These are phyloP conservation scores for Agapornis canus DNA, from an alignment of 2,797 vertebrate species.

Conservation along the genomic window DNA sequence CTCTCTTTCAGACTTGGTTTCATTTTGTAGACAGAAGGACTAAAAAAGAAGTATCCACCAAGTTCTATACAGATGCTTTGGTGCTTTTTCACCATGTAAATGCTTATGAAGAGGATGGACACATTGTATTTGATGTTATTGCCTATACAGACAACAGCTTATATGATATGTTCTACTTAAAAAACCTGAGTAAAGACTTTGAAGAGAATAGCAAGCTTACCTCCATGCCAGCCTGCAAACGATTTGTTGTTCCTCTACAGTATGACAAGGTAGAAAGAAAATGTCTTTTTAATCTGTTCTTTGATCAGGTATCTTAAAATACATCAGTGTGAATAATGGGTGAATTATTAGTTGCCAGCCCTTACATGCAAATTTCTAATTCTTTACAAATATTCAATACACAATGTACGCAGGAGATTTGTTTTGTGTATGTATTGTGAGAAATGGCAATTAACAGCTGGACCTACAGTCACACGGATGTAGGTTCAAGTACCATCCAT, in stretches of 20 bases:
- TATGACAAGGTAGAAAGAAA: conserved; percentile 79
- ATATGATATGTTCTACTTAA: conserved; percentile 90
- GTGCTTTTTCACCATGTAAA: conserved; percentile 94
- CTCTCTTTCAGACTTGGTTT: conserved; percentile 84
- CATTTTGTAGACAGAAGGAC: conserved; percentile 87
- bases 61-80: conserved; percentile 82
- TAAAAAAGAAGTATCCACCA: conserved; percentile 75
- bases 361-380: background rate
- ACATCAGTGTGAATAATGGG: background rate
- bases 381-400: background rate
- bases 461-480: background rate
- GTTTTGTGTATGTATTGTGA: background rate
- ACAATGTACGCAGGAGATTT: background rate
- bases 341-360: background rate
- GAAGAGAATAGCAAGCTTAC: conserved; percentile 54
- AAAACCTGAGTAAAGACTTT: conserved; percentile 77
- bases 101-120: conserved; percentile 87
- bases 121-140: conserved; percentile 88
- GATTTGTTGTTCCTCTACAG: conserved; percentile 86
- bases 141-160: conserved; percentile 84
- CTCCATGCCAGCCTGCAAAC: conserved; percentile 76
- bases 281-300: background rate
- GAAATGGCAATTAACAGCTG: background rate
- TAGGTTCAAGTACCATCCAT: background rate
- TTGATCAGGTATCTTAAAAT: background rate